Base-by-base conservation (phyloP, 2,888 invertebrate genomes). In the Drosophila pegasa region DNA sequence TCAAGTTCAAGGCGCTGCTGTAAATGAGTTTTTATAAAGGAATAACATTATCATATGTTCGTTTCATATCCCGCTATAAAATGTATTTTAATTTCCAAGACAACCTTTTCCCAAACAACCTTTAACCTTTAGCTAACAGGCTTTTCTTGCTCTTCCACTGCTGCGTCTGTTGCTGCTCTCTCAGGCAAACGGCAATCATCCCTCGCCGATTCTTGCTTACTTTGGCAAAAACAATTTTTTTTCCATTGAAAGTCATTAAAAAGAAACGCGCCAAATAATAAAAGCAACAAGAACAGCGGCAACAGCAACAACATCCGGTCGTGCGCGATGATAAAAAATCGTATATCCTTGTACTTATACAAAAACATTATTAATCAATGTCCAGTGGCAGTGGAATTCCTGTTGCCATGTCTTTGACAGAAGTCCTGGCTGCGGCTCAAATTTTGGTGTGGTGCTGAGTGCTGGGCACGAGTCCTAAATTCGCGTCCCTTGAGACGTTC, bases 321-420 rank as follows among this genome's bases (percentile, higher is more conserved):
- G 86, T 87, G 83, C 80, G 80, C 62, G 78, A 60, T 78, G 64
- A 63, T 58, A 59, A 83, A 75, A 71, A 75, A 65, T 77, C 55
- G 38, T 64, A 78, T 61, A 69, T 62, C 66, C 66, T 55, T 68
- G 62, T 60, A 71, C 66, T 66, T 65, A 63, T 69, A 74, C 55
- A 70, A 82, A 80, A 89, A 77, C 84, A 86, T 90, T 86, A 89
- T 90, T 89, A 88, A 90, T 89, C 89, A 89, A 89, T 90, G 90
- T 90, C 90, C 88, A 75, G 29, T 63, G 67, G 18, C 55, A 40
- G 43, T 45, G 27, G 66, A 71, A 76, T 71, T 61, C 55, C 55
- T 79, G 80, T 70, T 66, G 72, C 78, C 75, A 76, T 86, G 78
- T 71, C 79, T 73, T 77, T 80, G 87, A 83, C 83, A 80, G 78